Conservation (phyloP, 2,113 vertebrate genomes). For the Alouatta palliata region DNA sequence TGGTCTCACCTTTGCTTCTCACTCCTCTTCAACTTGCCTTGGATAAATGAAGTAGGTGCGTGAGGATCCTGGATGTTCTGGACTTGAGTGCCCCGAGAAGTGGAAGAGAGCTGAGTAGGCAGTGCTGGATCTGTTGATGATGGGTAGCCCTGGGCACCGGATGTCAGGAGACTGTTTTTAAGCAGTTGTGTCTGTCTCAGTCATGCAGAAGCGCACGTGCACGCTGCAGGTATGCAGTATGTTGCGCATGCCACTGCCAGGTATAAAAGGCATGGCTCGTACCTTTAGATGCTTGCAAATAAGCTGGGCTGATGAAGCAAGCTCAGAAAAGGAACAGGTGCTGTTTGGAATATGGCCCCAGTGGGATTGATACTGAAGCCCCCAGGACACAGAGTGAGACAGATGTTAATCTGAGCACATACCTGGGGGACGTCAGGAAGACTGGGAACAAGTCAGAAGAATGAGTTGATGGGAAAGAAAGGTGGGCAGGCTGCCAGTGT, state of each 20-base stretch:
- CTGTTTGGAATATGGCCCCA: not conserved
- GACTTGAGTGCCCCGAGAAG: not conserved
- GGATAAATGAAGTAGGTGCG: not conserved
- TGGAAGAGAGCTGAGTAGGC: not conserved
- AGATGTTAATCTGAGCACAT: not conserved
- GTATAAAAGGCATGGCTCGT: not conserved
- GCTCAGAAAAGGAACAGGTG: not conserved
- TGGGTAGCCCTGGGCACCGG: not conserved
- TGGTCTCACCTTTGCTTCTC: not conserved
- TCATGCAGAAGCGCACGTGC: not conserved
- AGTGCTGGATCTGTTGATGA: too few species aligned
- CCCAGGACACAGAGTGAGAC: not conserved
- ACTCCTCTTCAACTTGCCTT: not conserved
- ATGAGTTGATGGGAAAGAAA: not conserved
- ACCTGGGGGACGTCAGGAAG: not conserved
- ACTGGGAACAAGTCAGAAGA: not conserved
- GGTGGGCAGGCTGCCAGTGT: not conserved
- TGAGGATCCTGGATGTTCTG: not conserved
- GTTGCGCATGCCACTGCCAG: not conserved
- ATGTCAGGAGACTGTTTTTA: not conserved
- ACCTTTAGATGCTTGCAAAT: not conserved
- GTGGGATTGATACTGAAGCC: accelerated
- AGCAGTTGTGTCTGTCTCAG: not conserved
- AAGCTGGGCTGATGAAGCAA: not conserved
- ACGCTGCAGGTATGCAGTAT: accelerated